A percentile compares a stretch with the other conserved stretches of the same genome.
phyloP scores from a whole-genome alignment of 1,140 invertebrate genomes.

The Lordiphosa mommai region DNA sequence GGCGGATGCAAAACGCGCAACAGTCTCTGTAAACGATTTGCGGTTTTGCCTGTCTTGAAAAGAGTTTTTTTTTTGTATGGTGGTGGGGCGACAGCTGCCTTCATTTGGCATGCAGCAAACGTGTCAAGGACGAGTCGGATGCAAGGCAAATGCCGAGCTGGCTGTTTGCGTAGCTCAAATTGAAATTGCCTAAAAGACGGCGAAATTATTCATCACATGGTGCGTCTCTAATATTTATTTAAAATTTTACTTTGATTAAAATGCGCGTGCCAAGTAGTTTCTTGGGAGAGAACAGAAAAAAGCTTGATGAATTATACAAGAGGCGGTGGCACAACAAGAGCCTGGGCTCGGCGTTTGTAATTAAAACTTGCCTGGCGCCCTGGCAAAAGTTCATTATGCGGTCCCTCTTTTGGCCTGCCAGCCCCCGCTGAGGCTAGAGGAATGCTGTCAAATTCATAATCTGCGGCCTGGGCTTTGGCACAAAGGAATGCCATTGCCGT shows the following conservation, averaged over 20 bases:
- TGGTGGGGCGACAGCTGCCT: slow-evolving; percentile 32
- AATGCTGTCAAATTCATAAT: slow-evolving; percentile 73
- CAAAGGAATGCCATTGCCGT: slow-evolving; percentile 62
- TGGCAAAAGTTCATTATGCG: slow-evolving; percentile 65
- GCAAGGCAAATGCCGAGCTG: slow-evolving; percentile 9
- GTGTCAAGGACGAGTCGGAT: slow-evolving; percentile 59
- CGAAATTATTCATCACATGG: slow-evolving; percentile 61
- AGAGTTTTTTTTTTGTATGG: slow-evolving; percentile 19
- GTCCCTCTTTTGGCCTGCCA: slow-evolving; percentile 9
- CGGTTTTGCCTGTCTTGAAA: slow-evolving; percentile 31
- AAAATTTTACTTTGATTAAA: slow-evolving; percentile 74
- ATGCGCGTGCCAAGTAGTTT: slow-evolving; percentile 52
- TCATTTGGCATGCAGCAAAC: slow-evolving; percentile 67
- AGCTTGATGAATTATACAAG: slow-evolving; percentile 61
- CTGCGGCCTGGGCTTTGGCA: slow-evolving; percentile 47
- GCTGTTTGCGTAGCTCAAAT: slow-evolving; percentile 33
- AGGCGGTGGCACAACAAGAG: slow-evolving; percentile 4
- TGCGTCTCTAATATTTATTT: slow-evolving; percentile 63
- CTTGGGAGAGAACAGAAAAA: slow-evolving; percentile 34
- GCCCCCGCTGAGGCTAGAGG: not conserved
- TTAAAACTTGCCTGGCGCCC: slow-evolving; percentile 61
- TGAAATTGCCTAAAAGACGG: slow-evolving; percentile 48
- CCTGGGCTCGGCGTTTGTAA: slow-evolving; percentile 49
- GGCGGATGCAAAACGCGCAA: slow-evolving; percentile 54
- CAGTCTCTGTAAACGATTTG: slow-evolving; percentile 54